Evolutionary conservation across 2,797 vertebrate genomes (phyloP).

Genomic region (Natrix natrix): DNA sequence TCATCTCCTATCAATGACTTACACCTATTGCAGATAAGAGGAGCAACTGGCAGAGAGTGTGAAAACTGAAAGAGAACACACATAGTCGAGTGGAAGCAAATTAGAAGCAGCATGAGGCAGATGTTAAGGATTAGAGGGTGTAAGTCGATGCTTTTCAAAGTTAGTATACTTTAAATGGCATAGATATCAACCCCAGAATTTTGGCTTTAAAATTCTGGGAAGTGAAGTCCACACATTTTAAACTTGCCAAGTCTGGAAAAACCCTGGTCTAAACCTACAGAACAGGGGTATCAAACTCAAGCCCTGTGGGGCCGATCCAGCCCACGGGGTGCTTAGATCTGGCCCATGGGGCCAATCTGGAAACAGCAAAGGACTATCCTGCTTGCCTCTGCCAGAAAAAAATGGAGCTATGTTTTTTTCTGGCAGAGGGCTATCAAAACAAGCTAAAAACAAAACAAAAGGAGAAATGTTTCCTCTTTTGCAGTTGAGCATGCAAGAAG

Average conservation of each 20-base stretch:
- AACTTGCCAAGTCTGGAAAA: neutral
- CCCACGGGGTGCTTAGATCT: no score
- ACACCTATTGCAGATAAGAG: neutral
- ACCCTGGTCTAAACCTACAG: neutral
- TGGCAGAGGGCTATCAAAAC: no score
- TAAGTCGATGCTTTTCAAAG: neutral
- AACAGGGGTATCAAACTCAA: no score
- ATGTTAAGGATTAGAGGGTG: neutral
- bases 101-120: neutral
- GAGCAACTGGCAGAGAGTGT: neutral
- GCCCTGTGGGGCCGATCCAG: no score
- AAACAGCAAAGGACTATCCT: no score
- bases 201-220: neutral
- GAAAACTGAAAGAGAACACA: neutral
- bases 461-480: no score
- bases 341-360: no score
- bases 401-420: no score
- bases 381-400: no score
- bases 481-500: no score
- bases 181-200: neutral
- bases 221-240: neutral
- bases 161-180: neutral
- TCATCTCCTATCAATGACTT: neutral
- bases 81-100: neutral
- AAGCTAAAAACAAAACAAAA: no score